Percentiles rank a stretch among this genome's conserved stretches.
Evolutionary conservation across 2,113 vertebrate species (phyloP).

Genomic region (Donacobius atricapilla): DNA sequence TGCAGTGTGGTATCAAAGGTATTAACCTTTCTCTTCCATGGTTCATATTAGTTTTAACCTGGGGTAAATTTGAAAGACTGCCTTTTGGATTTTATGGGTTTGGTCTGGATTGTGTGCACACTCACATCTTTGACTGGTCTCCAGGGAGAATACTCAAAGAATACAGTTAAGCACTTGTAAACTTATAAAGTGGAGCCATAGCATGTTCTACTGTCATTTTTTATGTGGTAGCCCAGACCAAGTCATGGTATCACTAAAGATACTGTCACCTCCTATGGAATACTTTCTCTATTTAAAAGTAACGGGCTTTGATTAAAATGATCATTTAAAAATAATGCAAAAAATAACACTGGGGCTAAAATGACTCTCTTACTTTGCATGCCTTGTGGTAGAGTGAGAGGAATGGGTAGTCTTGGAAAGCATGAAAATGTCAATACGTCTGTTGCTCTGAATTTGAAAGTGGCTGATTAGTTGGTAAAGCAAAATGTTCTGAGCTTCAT

Average conservation of each 20-base stretch:
- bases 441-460: constrained; percentile 9
- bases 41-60: constrained; percentile 47
- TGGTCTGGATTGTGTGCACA: background rate
- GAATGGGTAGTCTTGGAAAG: background rate
- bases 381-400: background rate
- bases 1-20: constrained; percentile 67
- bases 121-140: background rate
- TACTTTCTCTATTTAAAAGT: background rate
- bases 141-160: background rate
- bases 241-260: background rate
- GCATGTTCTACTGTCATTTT: background rate
- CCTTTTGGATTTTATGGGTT: background rate
- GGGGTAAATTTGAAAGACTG: constrained; percentile 15
- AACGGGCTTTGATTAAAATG: background rate
- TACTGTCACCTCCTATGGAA: background rate
- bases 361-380: background rate
- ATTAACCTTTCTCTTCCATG: constrained; percentile 54
- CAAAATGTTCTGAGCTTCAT: constrained; percentile 30
- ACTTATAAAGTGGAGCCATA: background rate
- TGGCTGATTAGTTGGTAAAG: background rate
- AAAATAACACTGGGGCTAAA: constrained; percentile 1
- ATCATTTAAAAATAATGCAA: background rate
- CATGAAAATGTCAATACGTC: background rate
- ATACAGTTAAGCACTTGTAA: background rate
- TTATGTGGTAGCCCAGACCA: background rate